These are phyloP conservation scores for Enteromius anoplus DNA, from an alignment of 2,797 vertebrate species.

Conservation along the genomic window DNA sequence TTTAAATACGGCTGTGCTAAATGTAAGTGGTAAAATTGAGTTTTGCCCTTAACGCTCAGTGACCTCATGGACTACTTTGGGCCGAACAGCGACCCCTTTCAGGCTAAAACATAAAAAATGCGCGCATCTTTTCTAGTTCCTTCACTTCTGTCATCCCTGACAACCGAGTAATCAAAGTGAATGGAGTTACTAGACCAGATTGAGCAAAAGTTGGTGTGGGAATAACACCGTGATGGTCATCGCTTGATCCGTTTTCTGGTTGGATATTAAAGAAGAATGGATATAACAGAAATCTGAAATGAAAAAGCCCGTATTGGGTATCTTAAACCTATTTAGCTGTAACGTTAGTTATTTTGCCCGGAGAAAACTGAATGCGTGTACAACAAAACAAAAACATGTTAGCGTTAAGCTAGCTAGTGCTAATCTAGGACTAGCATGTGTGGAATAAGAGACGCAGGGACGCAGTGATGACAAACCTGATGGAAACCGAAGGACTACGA, in stretches of 20 bases:
- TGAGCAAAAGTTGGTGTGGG: constrained; percentile 21
- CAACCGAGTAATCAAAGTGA: constrained; percentile 50
- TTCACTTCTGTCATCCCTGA: constrained; percentile 44
- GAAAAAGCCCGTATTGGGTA: not conserved
- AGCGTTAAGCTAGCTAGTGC: constrained; percentile 33
- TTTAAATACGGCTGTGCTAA: no score
- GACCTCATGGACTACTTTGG: not conserved
- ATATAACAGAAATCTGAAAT: not conserved
- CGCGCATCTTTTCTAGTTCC: constrained; percentile 7
- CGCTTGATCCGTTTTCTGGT: not conserved
- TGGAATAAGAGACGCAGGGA: constrained; percentile 10
- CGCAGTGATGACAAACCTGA: constrained; percentile 6
- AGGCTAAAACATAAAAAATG: fast-evolving
- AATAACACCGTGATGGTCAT: constrained; percentile 16
- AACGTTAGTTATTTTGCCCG: not conserved
- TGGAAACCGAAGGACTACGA: constrained; percentile 33
- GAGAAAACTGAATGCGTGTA: not conserved
- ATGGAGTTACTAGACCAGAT: constrained; percentile 43
- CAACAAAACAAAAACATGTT: constrained; percentile 40
- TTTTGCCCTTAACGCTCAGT: not conserved
- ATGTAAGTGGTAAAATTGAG: not conserved
- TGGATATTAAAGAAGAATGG: constrained; percentile 11
- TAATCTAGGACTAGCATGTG: constrained; percentile 40
- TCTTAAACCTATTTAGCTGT: not conserved
- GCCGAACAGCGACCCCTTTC: constrained; percentile 20